Base-by-base conservation (phyloP, 2,888 invertebrate genomes). In the Oligia fasciuncula region DNA sequence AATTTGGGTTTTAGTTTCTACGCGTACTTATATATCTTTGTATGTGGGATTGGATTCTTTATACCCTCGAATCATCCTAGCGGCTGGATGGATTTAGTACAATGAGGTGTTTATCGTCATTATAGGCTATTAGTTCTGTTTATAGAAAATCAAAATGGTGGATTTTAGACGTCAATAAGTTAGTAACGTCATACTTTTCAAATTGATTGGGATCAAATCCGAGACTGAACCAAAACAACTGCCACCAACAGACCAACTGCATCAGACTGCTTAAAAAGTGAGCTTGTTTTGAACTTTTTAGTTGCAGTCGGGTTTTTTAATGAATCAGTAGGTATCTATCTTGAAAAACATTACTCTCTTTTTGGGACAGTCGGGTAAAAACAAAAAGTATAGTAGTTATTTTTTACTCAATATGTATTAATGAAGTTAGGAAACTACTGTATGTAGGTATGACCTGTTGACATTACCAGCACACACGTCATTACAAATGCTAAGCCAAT, bases 401-500 rank as follows among this genome's bases (percentile, higher is more conserved):
- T 23, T 49, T 51, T 35, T 35, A 13, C 9, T 35, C 8, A 23
- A 23, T 23, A 35, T 23, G 17, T 71, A 17, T 71, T 71, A 23
- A 63, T 63, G 13, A 78, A 51, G 51, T 51, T 14, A 35, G 13
- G 11, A 40, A 63, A 17, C 13, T n/a, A 49, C 60, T 57, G 29
- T 66, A n/a, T 49, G 49, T 49, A 46, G 40, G 43, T 46, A 46
- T 49, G 29, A 73, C 43, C 35, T 29, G 14, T 65, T 29, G 11
- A n/a, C 65, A 35, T 29, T 17, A 17, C n/a, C 49, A 71, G 14
- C 35, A 35, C 67, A 73, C 17, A 77, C 49, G 73, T 74, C 73
- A 81, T 77, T 77, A 71, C 68, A 54, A 67, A 80, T 87, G 85
- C 77, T 77, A 73, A 87, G 54, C 85, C 76, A 84, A 88, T 79